Evolutionary conservation across 2,113 vertebrate species (phyloP).

Genomic region (Suricata suricatta): DNA sequence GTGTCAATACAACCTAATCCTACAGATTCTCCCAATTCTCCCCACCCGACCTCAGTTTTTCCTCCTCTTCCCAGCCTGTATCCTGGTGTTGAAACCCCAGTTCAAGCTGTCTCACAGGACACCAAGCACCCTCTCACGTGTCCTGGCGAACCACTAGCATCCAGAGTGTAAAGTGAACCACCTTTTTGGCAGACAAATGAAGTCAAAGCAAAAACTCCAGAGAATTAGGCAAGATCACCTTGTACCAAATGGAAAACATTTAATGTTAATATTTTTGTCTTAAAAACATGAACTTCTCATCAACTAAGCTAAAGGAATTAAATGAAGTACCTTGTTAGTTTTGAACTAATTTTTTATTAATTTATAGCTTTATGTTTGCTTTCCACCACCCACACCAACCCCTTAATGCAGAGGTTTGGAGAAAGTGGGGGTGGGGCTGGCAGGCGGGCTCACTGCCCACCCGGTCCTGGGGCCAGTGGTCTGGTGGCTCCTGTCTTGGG

Average conservation of each 20-base stretch:
- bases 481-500: too few relatives aligned
- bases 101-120: not conserved
- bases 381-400: not conserved
- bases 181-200: not conserved
- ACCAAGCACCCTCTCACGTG: accelerated
- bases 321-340: not conserved
- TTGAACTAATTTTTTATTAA: not conserved
- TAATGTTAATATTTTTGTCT: not conserved
- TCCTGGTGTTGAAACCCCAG: not conserved
- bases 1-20: not conserved
- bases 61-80: not conserved
- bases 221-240: not conserved
- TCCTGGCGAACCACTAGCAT: not conserved
- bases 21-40: not conserved
- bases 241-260: not conserved
- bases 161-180: not conserved
- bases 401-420: too few relatives aligned
- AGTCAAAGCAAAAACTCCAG: not conserved
- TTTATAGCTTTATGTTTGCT: not conserved
- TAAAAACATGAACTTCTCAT: not conserved
- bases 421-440: not conserved
- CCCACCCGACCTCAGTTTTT: not conserved
- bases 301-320: not conserved
- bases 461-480: accelerated
- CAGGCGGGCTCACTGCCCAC: not conserved